Evolutionary conservation across 2,113 vertebrate species (phyloP), one percentile per base, ranked within the genome.

Genomic region (Choloepus hoffmanni): DNA sequence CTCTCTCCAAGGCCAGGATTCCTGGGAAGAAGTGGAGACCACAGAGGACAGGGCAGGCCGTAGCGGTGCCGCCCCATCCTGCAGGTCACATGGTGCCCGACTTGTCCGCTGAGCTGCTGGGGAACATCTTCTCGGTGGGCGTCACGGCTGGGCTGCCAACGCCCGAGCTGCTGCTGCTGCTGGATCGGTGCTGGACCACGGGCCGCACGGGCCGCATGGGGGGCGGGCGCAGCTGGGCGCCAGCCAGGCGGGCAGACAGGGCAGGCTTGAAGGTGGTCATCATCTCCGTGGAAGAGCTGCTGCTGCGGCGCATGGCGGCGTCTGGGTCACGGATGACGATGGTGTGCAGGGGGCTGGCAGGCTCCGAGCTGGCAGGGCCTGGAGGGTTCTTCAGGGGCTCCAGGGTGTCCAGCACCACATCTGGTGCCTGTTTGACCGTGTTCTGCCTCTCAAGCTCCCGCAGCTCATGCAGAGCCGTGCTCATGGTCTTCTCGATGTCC

Each of bases 401-500:
- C 98, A 99, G 98, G 0, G 99, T 99, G 98, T 99, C 99, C 98
- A 99, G 98, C 45, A 99, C 99, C 96, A 99, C 99, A 0, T 99
- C 99, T 0, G 99, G 99, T 0, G 99, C 99, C 98, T 99, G 99
- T 97, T 99, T 99, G 91, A 98, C 99, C 0, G 99, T 99, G 98
- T 99, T 99, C 98, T 99, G 99, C 62, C 99, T 98, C 98, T 99
- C 99, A 85, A 99, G 99, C 94, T 99, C 99, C 30, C 99, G 99
- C 81, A 99, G 98, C 98, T 99, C 99, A 0, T 99, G 99, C 72
- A 99, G 99, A 0, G 99, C 99, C 0, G 99, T 99, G 96, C 98
- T 99, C 99, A 99, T 99, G 36, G 99, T 99, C 98, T 99, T 99
- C 98, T 99, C 99, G 23, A 99, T 99, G 98, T 99, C 99, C 99